Evolutionary conservation across 2,113 vertebrate genomes (phyloP).

Genomic region (Diphyllodes magnificus): DNA sequence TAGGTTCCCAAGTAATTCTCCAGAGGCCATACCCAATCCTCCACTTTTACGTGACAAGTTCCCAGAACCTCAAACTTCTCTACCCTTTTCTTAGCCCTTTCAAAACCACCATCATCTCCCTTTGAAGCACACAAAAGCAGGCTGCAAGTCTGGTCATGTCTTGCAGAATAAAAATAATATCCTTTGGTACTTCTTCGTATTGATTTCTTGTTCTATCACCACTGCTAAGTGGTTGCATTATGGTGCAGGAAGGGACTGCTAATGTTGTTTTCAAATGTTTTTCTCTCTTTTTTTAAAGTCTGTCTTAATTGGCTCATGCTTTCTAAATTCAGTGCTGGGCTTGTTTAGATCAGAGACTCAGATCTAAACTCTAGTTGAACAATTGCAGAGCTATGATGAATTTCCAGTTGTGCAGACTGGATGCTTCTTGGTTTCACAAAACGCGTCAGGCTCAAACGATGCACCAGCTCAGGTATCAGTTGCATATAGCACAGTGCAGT

Average conservation of each 20-base stretch:
- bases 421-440: background rate
- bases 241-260: background rate
- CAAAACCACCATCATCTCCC: background rate
- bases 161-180: slow-evolving; percentile 21
- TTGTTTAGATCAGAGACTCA: background rate
- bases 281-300: background rate
- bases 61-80: background rate
- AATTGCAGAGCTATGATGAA: background rate
- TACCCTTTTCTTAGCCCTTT: background rate
- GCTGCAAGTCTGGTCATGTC: background rate
- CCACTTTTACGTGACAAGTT: background rate
- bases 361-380: background rate
- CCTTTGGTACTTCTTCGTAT: background rate
- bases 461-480: background rate
- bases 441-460: fast-evolving
- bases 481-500: background rate
- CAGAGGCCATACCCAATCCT: fast-evolving
- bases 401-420: background rate
- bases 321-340: background rate
- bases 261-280: slow-evolving; percentile 14
- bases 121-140: background rate
- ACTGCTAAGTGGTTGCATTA: slow-evolving; percentile 10
- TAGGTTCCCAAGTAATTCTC: background rate
- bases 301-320: background rate
- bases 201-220: slow-evolving; percentile 23